phyloP scores from a whole-genome alignment of 2,888 invertebrate genomes.

The Drosophila pegasa region DNA sequence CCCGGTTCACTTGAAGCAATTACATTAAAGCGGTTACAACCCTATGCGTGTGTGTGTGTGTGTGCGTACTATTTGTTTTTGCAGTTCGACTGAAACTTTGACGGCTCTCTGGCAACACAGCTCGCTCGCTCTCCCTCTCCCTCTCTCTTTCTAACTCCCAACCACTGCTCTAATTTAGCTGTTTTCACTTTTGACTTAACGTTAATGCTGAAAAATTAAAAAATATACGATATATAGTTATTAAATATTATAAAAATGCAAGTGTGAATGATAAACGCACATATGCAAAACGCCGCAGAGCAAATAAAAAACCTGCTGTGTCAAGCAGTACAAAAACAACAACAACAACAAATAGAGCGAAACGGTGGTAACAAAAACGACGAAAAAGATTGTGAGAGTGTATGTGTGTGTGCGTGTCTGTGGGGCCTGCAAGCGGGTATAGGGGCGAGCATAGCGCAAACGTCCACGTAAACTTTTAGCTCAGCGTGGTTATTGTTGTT shows the following conservation, averaged over 20 bases:
- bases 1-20: conserved; percentile 30
- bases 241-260: conserved; percentile 20
- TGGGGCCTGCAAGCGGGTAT: conserved; percentile 37
- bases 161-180: conserved; percentile 62
- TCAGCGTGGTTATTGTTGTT: conserved; percentile 52
- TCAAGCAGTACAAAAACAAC: conserved; percentile 49
- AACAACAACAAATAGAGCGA: conserved; percentile 49
- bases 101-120: conserved; percentile 34
- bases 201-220: conserved; percentile 11
- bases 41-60: conserved; percentile 31
- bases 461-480: conserved; percentile 83
- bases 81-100: conserved; percentile 40
- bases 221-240: conserved; percentile 10
- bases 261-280: conserved; percentile 20
- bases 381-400: conserved; percentile 30
- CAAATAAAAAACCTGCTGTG: conserved; percentile 57
- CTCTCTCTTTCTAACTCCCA: conserved; percentile 29
- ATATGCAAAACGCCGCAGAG: conserved; percentile 23
- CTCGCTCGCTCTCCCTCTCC: conserved; percentile 16
- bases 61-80: conserved; percentile 59
- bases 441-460: conserved; percentile 57
- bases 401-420: conserved; percentile 5
- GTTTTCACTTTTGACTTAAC: conserved; percentile 62
- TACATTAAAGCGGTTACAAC: conserved; percentile 40
- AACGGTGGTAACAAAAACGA: conserved; percentile 60